A percentile compares a stretch with the other conserved stretches of the same genome.
These are phyloP conservation scores for Cyprinodon brontotheroides DNA, from an alignment of 2,113 vertebrate species.

Conservation along the genomic window DNA sequence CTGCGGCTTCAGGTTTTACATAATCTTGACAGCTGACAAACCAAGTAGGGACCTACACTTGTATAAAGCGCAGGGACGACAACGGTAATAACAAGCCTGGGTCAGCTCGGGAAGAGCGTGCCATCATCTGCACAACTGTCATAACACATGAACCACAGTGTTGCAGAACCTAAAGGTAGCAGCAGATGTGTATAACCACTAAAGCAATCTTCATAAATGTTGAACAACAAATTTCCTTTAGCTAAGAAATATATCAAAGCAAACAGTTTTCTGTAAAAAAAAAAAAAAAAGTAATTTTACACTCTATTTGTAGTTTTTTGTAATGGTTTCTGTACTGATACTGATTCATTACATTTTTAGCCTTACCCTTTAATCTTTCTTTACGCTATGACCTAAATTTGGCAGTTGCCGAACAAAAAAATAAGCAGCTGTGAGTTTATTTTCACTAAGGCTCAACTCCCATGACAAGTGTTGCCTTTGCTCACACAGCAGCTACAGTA, in stretches of 20 bases:
- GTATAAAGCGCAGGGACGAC: conserved; percentile 17
- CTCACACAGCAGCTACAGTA: conserved; percentile 14
- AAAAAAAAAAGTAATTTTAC: conserved; percentile 10
- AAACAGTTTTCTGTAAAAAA: conserved; percentile 23
- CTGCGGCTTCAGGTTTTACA: conserved; percentile 21
- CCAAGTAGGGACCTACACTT: conserved; percentile 30
- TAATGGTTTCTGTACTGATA: too few relatives aligned
- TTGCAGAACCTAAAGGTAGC: conserved; percentile 31
- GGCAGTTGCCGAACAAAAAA: conserved; percentile 2
- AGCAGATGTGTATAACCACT: conserved; percentile 17
- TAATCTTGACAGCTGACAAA: conserved; percentile 30
- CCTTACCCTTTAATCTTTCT: neutral
- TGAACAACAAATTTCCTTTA: conserved; percentile 26
- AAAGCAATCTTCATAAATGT: conserved; percentile 2
- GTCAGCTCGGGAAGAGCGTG: conserved; percentile 12
- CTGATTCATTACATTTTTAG: too few relatives aligned
- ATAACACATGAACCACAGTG: conserved; percentile 14
- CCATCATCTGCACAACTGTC: conserved; percentile 4
- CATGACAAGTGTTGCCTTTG: conserved; percentile 10
- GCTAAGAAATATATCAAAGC: neutral
- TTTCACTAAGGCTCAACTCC: conserved; percentile 14
- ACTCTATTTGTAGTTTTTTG: conserved; percentile 2
- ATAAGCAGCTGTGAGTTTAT: conserved; percentile 15
- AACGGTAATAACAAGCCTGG: conserved; percentile 10
- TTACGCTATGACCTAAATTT: conserved; percentile 20